These are phyloP conservation scores for Euleptes europaea DNA, from an alignment of 2,113 vertebrate genomes.

Conservation along the genomic window DNA sequence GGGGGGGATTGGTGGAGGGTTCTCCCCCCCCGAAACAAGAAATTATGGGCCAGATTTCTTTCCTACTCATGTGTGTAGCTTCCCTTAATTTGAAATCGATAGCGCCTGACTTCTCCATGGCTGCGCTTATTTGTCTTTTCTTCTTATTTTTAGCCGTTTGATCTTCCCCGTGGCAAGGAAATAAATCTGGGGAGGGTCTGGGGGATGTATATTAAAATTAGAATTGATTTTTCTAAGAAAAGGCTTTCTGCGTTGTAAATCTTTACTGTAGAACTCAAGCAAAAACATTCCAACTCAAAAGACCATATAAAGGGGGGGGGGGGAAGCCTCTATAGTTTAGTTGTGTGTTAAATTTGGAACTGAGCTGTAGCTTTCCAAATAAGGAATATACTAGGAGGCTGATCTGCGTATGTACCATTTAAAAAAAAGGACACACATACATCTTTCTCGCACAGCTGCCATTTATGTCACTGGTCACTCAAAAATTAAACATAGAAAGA, in stretches of 20 bases:
- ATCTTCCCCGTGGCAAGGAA: conserved; percentile 64
- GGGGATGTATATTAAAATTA: conserved; percentile 63
- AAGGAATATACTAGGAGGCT: neutral
- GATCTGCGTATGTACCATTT: neutral
- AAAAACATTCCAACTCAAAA: conserved; percentile 58
- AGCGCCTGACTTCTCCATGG: conserved; percentile 35
- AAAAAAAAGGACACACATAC: neutral
- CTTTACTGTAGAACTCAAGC: conserved; percentile 40
- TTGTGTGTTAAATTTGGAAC: conserved; percentile 59
- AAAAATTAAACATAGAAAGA: no score
- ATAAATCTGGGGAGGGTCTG: conserved; percentile 60
- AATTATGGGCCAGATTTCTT: conserved; percentile 47
- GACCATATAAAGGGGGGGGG: conserved; percentile 38
- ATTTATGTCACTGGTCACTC: conserved; percentile 43
- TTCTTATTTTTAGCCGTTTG: conserved; percentile 61
- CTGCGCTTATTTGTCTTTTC: conserved; percentile 61
- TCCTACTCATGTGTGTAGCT: conserved; percentile 51
- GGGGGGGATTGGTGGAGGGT: neutral
- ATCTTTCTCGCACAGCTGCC: neutral
- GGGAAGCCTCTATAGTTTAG: conserved; percentile 57
- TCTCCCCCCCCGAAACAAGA: conserved; percentile 29
- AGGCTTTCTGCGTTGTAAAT: conserved; percentile 56
- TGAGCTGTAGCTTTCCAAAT: neutral
- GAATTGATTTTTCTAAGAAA: conserved; percentile 67
- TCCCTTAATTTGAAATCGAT: conserved; percentile 57